Base-by-base conservation (phyloP, 2,888 invertebrate genomes). In the Sphecodes monilicornis region DNA sequence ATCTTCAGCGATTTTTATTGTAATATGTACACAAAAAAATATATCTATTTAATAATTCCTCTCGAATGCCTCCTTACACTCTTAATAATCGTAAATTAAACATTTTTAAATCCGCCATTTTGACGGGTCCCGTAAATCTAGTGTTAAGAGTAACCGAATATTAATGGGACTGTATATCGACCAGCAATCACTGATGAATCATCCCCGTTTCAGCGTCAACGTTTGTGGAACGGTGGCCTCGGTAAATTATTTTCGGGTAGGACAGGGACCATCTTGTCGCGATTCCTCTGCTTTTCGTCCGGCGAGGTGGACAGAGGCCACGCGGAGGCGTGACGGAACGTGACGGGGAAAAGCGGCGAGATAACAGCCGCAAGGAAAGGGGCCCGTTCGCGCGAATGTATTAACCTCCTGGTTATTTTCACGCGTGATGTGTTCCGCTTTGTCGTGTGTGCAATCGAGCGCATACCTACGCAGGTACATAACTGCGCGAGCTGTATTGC, bases 351-450 rank as follows among this genome's bases (percentile, higher is more conserved):
- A 68, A n/a, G 68, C 22, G 68, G 68, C 36, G 68, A 39, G 68
- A 68, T 39, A 68, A 32, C 64, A 66, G 36, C 4, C 16, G 29
- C 60, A 29, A 60, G 60, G 60, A 60, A 60, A 60, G 29, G 60
- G 29, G 60, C 2, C 29, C 39, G 68, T 36, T 66, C 68, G 36
- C 68, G 68, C 68, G 68, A 84, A 70, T 77, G 70, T 80, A 84
- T 88, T 84, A 77, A 82, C 36, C 64, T 66, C 64, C 36, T 79
- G 83, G 87, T 88, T 91, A 91, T 91, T 91, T 91, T 89, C 89
- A 90, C 82, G 81, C 86, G 72, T 87, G 90, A 90, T 86, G 85
- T 39, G 57, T 76, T 86, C 75, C 72, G 85, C 29, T 80, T 88
- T 85, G 84, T 88, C 80, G 87, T 84, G 88, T 82, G 75, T 81